Conservation (phyloP, 2,888 invertebrate species). For the Pyrocoelia pectoralis region DNA sequence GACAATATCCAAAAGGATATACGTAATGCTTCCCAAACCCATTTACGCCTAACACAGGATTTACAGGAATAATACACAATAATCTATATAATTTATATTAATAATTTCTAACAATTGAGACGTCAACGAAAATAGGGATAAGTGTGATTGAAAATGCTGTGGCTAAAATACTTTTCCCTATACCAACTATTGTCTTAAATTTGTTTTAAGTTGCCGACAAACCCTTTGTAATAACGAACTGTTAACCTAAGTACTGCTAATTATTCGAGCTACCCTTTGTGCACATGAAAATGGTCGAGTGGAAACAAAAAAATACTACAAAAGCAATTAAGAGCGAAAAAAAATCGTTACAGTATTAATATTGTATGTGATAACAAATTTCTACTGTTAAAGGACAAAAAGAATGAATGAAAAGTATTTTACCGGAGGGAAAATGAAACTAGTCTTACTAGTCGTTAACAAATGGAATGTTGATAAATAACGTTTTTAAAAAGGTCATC, state of each 20-base stretch:
- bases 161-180: background rate
- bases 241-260: constrained; percentile 13
- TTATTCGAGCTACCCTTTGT: constrained; percentile 7
- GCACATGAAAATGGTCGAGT: background rate
- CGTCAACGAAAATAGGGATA: background rate
- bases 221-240: constrained; percentile 9
- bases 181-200: background rate
- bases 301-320: background rate
- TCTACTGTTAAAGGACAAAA: constrained; percentile 4
- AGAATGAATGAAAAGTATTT: constrained; percentile 26
- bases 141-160: background rate
- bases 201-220: constrained; percentile 1
- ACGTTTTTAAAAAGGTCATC: constrained; percentile 22
- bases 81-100: no score
- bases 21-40: no score
- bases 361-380: constrained; percentile 3
- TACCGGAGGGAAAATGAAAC: constrained; percentile 13
- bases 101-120: no score
- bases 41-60: no score
- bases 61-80: no score
- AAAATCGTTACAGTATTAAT: constrained; percentile 1
- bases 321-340: constrained; percentile 4
- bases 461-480: constrained; percentile 27
- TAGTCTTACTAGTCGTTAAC: constrained; percentile 23
- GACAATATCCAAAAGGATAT: no score